These are phyloP conservation scores for Ochropleura leucogaster DNA, from an alignment of 2,888 invertebrate species.

Conservation along the genomic window DNA sequence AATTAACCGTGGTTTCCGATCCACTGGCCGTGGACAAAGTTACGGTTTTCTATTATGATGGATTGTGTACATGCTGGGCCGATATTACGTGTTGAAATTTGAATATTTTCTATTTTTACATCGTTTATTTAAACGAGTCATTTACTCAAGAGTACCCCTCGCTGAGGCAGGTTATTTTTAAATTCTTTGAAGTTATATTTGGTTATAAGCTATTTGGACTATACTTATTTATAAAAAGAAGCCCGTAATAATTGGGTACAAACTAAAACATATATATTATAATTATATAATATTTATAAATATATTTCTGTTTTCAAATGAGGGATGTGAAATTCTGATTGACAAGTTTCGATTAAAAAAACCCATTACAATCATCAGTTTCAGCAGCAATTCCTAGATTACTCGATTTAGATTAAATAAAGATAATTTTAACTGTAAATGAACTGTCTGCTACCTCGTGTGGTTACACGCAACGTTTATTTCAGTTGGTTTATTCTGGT, in stretches of 20 bases:
- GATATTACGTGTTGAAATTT: constrained; percentile 37
- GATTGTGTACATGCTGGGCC: constrained; percentile 53
- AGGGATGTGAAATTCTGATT: not conserved
- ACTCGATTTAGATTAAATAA: constrained; percentile 34
- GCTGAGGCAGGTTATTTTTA: constrained; percentile 16
- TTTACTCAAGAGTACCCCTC: not conserved
- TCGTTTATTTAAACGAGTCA: not conserved
- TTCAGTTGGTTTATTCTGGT: constrained; percentile 79
- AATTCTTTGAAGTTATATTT: constrained; percentile 21
- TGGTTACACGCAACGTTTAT: constrained; percentile 74
- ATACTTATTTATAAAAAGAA: too few species aligned
- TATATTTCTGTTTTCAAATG: not conserved
- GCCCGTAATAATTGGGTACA: not conserved
- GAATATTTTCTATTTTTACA: constrained; percentile 33
- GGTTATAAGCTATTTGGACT: not conserved
- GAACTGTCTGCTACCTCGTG: constrained; percentile 27
- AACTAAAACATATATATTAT: too few species aligned
- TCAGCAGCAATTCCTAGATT: constrained; percentile 17
- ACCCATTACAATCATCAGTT: constrained; percentile 5
- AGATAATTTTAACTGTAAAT: constrained; percentile 37
- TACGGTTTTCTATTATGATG: constrained; percentile 65
- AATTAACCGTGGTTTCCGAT: constrained; percentile 83
- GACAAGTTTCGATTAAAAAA: constrained; percentile 7
- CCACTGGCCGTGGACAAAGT: constrained; percentile 78
- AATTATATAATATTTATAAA: not conserved